phyloP scores from a whole-genome alignment of 2,113 vertebrate genomes.

The Crotalus viridis region DNA sequence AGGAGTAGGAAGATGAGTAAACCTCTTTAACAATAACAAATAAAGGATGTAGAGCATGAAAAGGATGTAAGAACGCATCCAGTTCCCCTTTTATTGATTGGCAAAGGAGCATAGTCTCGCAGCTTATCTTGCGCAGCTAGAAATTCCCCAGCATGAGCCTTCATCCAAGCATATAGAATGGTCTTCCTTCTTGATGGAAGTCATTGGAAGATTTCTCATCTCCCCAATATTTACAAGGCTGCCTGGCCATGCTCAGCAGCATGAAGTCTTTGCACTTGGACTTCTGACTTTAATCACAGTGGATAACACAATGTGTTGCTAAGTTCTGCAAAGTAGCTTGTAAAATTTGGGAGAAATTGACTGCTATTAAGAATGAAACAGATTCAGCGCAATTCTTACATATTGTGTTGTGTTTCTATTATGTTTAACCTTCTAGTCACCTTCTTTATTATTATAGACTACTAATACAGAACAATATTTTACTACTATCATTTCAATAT shows the following conservation, averaged over 20 bases:
- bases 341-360: background rate
- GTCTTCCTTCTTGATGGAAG: too few species aligned
- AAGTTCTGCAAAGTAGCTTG: background rate
- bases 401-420: background rate
- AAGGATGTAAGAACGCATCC: background rate
- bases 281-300: background rate
- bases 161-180: too few species aligned
- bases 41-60: background rate
- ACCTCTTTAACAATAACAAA: background rate
- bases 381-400: background rate
- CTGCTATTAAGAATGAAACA: background rate
- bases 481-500: background rate
- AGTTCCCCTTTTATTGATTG: background rate
- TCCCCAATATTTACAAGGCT: background rate
- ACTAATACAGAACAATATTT: background rate
- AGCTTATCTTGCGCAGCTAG: too few species aligned
- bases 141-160: too few species aligned
- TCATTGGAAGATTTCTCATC: background rate
- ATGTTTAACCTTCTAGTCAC: background rate
- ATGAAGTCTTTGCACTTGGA: background rate
- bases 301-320: background rate
- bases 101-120: background rate
- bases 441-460: background rate
- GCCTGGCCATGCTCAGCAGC: background rate
- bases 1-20: background rate